A percentile compares a stretch with the other conserved stretches of the same genome.
Conservation (phyloP, 2,113 vertebrate species). For the Gasterosteus nipponicus region DNA sequence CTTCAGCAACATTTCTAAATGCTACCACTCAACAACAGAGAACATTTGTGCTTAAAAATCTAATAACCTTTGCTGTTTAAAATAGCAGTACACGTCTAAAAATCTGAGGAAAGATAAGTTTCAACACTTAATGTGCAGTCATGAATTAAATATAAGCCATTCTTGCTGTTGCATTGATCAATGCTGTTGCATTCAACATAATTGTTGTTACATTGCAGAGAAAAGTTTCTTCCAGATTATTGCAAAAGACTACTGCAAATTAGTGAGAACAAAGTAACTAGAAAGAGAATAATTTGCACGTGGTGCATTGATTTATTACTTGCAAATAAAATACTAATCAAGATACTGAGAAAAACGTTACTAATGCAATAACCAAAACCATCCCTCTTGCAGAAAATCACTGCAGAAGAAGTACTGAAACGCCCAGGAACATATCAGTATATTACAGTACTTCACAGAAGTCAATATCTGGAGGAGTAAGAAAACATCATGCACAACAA, state of each 20-base stretch:
- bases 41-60: conserved; percentile 57
- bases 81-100: conserved; percentile 28
- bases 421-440: conserved; percentile 50
- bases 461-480: conserved; percentile 66
- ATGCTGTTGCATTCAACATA: conserved; percentile 34
- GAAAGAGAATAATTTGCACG: neutral
- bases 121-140: conserved; percentile 20
- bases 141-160: conserved; percentile 48
- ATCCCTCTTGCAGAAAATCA: conserved; percentile 23
- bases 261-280: conserved; percentile 12
- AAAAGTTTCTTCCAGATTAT: conserved; percentile 38
- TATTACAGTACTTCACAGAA: conserved; percentile 79
- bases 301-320: conserved; percentile 15
- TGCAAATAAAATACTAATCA: conserved; percentile 28
- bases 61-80: conserved; percentile 46
- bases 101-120: conserved; percentile 10
- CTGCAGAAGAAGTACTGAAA: conserved; percentile 39
- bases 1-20: conserved; percentile 35
- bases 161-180: conserved; percentile 9
- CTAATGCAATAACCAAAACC: neutral
- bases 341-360: conserved; percentile 5
- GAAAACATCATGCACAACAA: conserved; percentile 64
- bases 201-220: conserved; percentile 37
- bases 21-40: conserved; percentile 25
- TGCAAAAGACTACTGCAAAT: conserved; percentile 22